A percentile compares a stretch with the other conserved stretches of the same genome.
phyloP scores from a whole-genome alignment of 2,113 vertebrate genomes.

The Cheilinus undulatus region DNA sequence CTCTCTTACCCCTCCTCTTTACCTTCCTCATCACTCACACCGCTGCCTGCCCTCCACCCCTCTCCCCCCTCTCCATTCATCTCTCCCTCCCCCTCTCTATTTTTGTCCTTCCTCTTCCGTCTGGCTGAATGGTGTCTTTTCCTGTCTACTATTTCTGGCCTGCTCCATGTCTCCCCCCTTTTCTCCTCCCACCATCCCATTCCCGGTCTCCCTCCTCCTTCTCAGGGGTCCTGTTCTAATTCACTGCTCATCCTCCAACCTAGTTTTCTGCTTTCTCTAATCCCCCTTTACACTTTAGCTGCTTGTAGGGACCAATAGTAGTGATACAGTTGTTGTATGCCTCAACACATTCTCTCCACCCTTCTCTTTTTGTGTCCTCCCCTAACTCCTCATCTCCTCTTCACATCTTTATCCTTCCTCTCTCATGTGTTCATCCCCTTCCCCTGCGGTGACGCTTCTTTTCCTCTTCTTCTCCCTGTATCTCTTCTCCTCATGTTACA shows the following conservation, averaged over 20 bases:
- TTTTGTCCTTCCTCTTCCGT: conserved; percentile 70
- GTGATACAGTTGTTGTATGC: conserved; percentile 20
- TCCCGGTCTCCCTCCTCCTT: conserved; percentile 64
- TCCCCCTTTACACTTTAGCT: conserved; percentile 70
- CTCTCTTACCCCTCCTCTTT: conserved; percentile 3
- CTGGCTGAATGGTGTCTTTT: conserved; percentile 63
- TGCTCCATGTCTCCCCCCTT: conserved; percentile 67
- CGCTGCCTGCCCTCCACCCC: conserved; percentile 1
- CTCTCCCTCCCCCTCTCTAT: conserved; percentile 44
- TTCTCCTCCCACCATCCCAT: conserved; percentile 35
- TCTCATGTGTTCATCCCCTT: not conserved
- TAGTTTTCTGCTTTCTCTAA: conserved; percentile 80
- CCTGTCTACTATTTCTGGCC: conserved; percentile 75
- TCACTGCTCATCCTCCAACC: conserved; percentile 82
- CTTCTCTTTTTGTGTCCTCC: conserved; percentile 34
- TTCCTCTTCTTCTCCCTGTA: conserved; percentile 6
- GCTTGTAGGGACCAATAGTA: conserved; percentile 56
- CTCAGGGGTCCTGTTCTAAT: conserved; percentile 87
- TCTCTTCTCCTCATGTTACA: conserved; percentile 31
- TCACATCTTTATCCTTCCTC: not conserved
- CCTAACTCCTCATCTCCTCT: conserved; percentile 12
- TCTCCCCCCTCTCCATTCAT: conserved; percentile 13
- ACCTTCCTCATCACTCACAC: conserved; percentile 31
- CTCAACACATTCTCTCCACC: conserved; percentile 9
- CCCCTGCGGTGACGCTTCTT: not conserved